phyloP scores from a whole-genome alignment of 2,797 vertebrate species.

The Propithecus perrieri region DNA sequence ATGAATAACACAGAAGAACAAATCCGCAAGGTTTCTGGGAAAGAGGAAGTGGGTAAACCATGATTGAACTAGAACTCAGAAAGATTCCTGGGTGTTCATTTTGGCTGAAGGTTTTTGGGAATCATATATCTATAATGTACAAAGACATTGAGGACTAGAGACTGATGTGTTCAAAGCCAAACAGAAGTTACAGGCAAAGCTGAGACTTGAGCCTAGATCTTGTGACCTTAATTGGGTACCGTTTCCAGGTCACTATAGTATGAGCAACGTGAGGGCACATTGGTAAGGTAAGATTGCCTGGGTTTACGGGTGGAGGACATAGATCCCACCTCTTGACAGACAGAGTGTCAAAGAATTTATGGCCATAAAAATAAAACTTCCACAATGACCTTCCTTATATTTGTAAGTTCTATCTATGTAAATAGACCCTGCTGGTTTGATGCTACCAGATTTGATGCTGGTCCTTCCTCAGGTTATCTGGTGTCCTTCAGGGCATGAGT shows the following conservation, averaged over 20 bases:
- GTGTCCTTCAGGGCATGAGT: neutral
- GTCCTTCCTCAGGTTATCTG: neutral
- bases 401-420: neutral
- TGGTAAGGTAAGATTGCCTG: neutral
- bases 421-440: neutral
- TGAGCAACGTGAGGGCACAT: neutral
- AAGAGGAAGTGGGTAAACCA: neutral
- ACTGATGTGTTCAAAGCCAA: neutral
- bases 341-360: neutral
- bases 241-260: neutral
- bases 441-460: neutral
- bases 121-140: neutral
- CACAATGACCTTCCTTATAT: neutral
- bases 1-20: neutral
- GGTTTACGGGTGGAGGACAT: neutral
- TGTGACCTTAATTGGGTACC: neutral
- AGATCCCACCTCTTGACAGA: neutral
- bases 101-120: neutral
- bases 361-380: constrained; percentile 18
- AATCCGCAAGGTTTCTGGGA: neutral
- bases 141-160: neutral
- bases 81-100: neutral
- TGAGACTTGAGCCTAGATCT: neutral
- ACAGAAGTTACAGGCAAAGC: neutral
- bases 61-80: neutral